Conservation (phyloP, 2,113 vertebrate species). For the Perca schrenkii region DNA sequence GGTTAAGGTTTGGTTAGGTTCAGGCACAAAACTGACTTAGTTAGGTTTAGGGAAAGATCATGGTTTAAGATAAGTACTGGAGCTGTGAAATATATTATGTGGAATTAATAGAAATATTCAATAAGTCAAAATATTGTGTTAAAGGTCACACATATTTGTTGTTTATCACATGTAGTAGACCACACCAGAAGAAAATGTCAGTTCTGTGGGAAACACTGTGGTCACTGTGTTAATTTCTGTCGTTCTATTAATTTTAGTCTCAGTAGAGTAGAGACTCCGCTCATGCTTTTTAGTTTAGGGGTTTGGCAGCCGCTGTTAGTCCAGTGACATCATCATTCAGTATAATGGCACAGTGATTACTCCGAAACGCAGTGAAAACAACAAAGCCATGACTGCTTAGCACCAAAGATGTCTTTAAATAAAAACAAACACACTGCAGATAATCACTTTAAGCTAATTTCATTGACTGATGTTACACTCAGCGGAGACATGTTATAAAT, state of each 20-base stretch:
- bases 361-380: conserved; percentile 54
- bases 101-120: too few species aligned
- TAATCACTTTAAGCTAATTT: conserved; percentile 27
- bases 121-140: too few species aligned
- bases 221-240: conserved; percentile 41
- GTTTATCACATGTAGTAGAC: too few species aligned
- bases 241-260: conserved; percentile 47
- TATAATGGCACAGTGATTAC: conserved; percentile 47
- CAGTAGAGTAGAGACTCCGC: conserved; percentile 19
- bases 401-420: conserved; percentile 41
- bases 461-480: neutral
- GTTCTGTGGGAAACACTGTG: too few species aligned
- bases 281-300: conserved; percentile 47
- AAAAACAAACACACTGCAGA: conserved; percentile 64
- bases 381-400: conserved; percentile 45
- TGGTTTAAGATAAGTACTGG: too few species aligned
- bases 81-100: too few species aligned
- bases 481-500: neutral
- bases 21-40: neutral
- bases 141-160: too few species aligned
- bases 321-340: conserved; percentile 48
- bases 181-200: too few species aligned
- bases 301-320: conserved; percentile 60
- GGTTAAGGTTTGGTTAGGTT: neutral
- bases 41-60: neutral